phyloP scores from a whole-genome alignment of 2,797 vertebrate genomes.

The Tangara arthus region DNA sequence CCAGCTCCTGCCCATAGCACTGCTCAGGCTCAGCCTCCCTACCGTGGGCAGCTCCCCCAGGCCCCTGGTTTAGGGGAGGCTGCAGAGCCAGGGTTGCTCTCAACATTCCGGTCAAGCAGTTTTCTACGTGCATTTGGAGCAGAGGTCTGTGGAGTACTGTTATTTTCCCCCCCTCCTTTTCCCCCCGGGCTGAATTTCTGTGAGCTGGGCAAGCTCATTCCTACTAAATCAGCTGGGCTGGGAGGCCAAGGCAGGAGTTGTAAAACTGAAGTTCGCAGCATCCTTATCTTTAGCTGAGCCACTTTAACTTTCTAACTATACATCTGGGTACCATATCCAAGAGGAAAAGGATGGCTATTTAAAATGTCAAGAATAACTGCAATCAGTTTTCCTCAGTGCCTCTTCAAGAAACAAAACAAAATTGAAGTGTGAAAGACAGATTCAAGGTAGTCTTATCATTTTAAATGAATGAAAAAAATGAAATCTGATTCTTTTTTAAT shows the following conservation, averaged over 20 bases:
- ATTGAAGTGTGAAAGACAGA: conserved; percentile 3
- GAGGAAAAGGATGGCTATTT: conserved; percentile 45
- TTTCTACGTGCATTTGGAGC: background rate
- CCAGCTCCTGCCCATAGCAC: background rate
- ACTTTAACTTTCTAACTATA: conserved; percentile 60
- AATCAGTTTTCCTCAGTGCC: conserved; percentile 18
- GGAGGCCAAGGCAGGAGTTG: conserved; percentile 27
- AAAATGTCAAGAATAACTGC: conserved; percentile 53
- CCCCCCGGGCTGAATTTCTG: background rate
- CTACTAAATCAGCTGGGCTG: conserved; percentile 20
- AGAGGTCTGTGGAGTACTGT: background rate
- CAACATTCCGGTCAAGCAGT: fast-evolving
- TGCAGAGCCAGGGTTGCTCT: background rate
- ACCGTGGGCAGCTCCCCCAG: background rate
- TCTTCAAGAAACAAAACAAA: conserved; percentile 58
- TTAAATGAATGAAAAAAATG: background rate
- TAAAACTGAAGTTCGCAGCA: conserved; percentile 36
- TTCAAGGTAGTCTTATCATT: background rate
- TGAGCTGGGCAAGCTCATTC: background rate
- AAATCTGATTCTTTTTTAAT: background rate
- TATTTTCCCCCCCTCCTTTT: background rate
- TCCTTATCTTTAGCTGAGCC: conserved; percentile 48
- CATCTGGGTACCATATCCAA: conserved; percentile 52
- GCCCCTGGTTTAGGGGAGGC: background rate
- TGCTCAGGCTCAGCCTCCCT: background rate